A percentile compares a stretch with the other conserved stretches of the same genome.
These are phyloP conservation scores for Latheticus oryzae DNA, from an alignment of 2,888 invertebrate species.

Conservation along the genomic window DNA sequence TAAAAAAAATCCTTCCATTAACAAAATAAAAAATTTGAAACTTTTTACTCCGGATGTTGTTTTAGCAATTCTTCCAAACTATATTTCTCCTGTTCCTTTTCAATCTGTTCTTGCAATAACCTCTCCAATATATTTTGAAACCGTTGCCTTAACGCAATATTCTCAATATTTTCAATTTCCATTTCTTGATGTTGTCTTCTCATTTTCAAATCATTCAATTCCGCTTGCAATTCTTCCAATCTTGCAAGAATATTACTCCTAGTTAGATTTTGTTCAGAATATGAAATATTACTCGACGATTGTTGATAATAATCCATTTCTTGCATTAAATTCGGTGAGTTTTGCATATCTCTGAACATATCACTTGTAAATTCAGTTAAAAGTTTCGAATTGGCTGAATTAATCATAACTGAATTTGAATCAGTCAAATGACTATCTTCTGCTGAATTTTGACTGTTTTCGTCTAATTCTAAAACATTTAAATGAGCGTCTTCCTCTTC, in stretches of 20 bases:
- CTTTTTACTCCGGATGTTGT: constrained; percentile 44
- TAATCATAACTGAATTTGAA: constrained; percentile 71
- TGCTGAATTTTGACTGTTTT: constrained; percentile 78
- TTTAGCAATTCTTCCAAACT: constrained; percentile 61
- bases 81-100: constrained; percentile 77
- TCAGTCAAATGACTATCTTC: constrained; percentile 82
- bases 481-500: constrained; percentile 79
- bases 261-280: constrained; percentile 54
- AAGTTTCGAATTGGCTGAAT: constrained; percentile 63
- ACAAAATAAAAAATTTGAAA: constrained; percentile 3
- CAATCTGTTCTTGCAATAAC: constrained; percentile 81
- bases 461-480: constrained; percentile 83
- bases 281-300: constrained; percentile 52
- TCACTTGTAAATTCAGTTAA: constrained; percentile 73
- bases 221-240: constrained; percentile 77
- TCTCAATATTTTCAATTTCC: constrained; percentile 88
- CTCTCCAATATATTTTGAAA: constrained; percentile 83
- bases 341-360: constrained; percentile 68
- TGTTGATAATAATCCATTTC: constrained; percentile 63
- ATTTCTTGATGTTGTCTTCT: constrained; percentile 82
- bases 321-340: constrained; percentile 59
- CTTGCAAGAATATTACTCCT: constrained; percentile 66
- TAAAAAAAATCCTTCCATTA: no score
- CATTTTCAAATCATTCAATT: constrained; percentile 80
- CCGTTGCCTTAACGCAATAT: constrained; percentile 82